Evolutionary conservation across 37 sponge, comb jelly and placozoan species (phyloP).

Genomic region (Dysidea cf. avara): DNA sequence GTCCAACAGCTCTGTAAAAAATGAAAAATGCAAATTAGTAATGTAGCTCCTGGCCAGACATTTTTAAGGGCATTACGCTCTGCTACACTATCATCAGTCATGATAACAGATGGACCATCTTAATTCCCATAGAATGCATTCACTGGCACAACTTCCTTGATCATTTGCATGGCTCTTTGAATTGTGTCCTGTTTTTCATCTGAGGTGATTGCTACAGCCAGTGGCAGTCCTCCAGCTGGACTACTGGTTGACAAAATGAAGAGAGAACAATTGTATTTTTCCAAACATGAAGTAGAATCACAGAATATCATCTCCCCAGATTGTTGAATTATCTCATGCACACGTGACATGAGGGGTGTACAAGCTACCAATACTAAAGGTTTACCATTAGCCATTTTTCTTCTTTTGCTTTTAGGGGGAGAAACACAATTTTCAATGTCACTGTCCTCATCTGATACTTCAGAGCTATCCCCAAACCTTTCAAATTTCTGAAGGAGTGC

Average conservation of each 20-base stretch:
- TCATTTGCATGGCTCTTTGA: not conserved
- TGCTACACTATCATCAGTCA: slow-evolving; percentile 9
- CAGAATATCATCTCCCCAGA: slow-evolving; percentile 5
- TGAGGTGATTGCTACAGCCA: slow-evolving; percentile 8
- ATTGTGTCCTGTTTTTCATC: slow-evolving; percentile 3
- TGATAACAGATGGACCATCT: not conserved
- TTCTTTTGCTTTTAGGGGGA: not conserved
- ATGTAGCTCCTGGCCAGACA: no score
- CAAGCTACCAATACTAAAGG: slow-evolving; percentile 8
- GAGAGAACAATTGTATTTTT: slow-evolving; percentile 6
- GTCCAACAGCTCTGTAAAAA: no score
- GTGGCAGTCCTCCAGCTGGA: slow-evolving; percentile 13
- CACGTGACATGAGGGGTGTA: slow-evolving; percentile 23
- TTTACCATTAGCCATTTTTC: not conserved
- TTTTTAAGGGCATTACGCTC: slow-evolving; percentile 9
- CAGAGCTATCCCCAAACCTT: no score
- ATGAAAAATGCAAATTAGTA: no score
- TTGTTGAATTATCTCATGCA: slow-evolving; percentile 9
- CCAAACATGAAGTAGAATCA: slow-evolving; percentile 12
- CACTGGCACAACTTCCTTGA: not conserved
- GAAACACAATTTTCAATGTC: no score
- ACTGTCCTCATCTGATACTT: no score
- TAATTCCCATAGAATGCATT: slow-evolving; percentile 12
- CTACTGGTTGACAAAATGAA: slow-evolving; percentile 22
- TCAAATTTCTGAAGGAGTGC: slow-evolving; percentile 1